Conservation (phyloP, 2,888 invertebrate genomes). For the Ferrisia virgata region DNA sequence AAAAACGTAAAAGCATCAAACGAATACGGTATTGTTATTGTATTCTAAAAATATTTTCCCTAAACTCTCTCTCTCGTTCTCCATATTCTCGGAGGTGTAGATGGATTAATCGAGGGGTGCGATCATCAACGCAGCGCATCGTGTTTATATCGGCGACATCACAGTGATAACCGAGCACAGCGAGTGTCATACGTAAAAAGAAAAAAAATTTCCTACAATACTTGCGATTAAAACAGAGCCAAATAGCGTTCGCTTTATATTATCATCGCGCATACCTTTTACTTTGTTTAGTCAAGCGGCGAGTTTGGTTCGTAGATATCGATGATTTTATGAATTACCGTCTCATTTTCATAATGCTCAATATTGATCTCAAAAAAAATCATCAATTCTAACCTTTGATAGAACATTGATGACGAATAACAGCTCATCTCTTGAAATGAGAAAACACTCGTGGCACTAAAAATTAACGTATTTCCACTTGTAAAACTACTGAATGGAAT, state of each 20-base stretch:
- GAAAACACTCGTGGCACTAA: too few species aligned
- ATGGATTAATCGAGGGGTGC: not conserved
- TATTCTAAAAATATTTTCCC: not conserved
- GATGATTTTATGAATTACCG: too few species aligned
- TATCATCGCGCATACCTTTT: not conserved
- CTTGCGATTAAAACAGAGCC: not conserved
- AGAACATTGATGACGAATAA: too few species aligned
- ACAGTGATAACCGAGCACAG: not conserved
- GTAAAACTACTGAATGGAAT: too few species aligned
- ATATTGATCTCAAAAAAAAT: too few species aligned
- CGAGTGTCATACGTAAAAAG: not conserved
- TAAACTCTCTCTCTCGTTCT: not conserved
- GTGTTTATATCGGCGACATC: not conserved
- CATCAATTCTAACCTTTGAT: too few species aligned
- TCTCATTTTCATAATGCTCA: too few species aligned
- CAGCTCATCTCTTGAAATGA: too few species aligned
- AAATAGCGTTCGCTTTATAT: not conserved
- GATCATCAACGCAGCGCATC: not conserved
- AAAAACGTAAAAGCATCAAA: not conserved
- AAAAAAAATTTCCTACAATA: not conserved
- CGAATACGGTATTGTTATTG: slow-evolving; percentile 26
- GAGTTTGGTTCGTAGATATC: too few species aligned
- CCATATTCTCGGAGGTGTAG: not conserved
- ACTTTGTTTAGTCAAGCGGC: not conserved
- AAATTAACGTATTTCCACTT: too few species aligned